Evolutionary conservation across 2,113 vertebrate species (phyloP), one percentile per base, ranked within the genome.

Genomic region (Tympanuchus pallidicinctus): DNA sequence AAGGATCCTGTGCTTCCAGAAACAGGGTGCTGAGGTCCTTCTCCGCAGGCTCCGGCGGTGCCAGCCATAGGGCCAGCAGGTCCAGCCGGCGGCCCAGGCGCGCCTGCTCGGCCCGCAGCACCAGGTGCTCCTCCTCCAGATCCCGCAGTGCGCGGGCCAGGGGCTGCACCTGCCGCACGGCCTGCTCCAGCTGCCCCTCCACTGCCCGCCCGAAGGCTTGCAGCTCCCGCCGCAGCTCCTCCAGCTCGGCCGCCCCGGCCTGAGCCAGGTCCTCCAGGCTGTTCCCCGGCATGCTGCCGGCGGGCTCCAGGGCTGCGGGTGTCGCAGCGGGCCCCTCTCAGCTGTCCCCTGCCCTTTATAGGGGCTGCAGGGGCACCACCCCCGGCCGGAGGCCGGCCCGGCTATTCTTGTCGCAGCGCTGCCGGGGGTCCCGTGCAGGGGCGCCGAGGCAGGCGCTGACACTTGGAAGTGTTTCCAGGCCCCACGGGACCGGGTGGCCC

Each of bases 121-220:
- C 97, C 36, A 98, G 85, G 42, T 98, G 98, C 87, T 99, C 99
- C 20, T 97, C 97, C 79, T 98, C 97, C 86, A 99, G 93, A 63
- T 92, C 87, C 17, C 96, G 83, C 15, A 98, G 69, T 6, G 97
- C 95, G 28, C 95, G 78, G 11, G 97, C 95, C 91, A 98, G 88
- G 5, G 98, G 98, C 67, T 93, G 90, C 92, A 98, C 77, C 63
- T 72, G 95, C 57, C 27, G 84, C 24, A 92, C 87, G 0, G 95
- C 98, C 86, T 93, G 98, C 5, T 96, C 97, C 15, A 99, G 60
- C 14, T 63, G 60, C 60, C 60, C 60, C 60, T 63, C 60, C 60
- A 63, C 60, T 5, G 60, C 60, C 60, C 36, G 24, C 60, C 34
- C 15, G 10, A 63, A 63, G 36, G 60, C 60, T 22, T 38, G 60